phyloP scores from a whole-genome alignment of 2,888 invertebrate genomes.

The Dicycla oo region DNA sequence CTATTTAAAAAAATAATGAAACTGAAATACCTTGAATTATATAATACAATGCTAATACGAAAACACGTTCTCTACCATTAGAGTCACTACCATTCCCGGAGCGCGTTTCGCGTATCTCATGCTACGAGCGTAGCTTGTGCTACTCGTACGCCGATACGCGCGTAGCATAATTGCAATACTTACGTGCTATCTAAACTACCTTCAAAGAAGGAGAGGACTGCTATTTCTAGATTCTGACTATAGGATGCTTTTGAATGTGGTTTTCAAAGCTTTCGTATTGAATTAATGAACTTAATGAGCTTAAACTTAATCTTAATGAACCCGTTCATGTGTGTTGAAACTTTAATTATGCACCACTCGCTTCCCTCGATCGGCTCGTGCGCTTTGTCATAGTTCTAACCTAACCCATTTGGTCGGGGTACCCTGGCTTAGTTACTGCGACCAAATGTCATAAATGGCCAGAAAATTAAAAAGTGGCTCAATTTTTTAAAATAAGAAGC shows the following conservation, averaged over 20 bases:
- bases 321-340: not conserved
- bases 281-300: no score
- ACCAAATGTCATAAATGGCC: no score
- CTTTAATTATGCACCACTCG: not conserved
- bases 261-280: not conserved
- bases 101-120: not conserved
- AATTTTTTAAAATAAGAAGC: no score
- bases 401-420: no score
- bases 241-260: no score
- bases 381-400: no score
- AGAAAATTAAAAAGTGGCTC: no score
- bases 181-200: constrained; percentile 1
- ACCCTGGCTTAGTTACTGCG: no score
- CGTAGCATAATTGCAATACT: constrained; percentile 18
- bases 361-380: no score
- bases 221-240: no score
- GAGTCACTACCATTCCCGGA: not conserved
- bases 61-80: not conserved
- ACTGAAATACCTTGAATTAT: not conserved
- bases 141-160: not conserved
- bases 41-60: not conserved
- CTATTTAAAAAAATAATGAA: not conserved
- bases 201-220: not conserved
- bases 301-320: not conserved
- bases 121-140: not conserved